Evolutionary conservation across 2,797 vertebrate genomes (phyloP).

Genomic region (Trichosurus vulpecula): DNA sequence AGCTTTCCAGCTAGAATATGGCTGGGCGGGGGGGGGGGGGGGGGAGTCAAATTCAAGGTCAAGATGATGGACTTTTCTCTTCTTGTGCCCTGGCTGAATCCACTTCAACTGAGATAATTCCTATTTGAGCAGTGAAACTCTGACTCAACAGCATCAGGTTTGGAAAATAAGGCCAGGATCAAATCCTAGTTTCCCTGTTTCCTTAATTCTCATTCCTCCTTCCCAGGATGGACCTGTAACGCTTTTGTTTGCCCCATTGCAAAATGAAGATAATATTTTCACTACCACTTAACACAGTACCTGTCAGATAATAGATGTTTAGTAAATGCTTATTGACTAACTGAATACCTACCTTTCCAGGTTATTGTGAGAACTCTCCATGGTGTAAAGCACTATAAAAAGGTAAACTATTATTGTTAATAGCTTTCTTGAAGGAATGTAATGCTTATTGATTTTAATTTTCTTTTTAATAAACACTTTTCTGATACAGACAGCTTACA

Average conservation of each 20-base stretch:
- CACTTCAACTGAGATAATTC: background rate
- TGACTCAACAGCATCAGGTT: background rate
- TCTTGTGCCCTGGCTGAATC: background rate
- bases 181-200: background rate
- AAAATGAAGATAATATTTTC: background rate
- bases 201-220: background rate
- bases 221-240: background rate
- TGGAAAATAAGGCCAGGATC: background rate
- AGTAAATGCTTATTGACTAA: background rate
- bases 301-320: background rate
- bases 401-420: background rate
- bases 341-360: background rate
- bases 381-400: background rate
- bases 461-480: background rate
- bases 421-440: background rate
- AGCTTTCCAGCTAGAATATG: background rate
- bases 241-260: background rate
- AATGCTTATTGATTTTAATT: background rate
- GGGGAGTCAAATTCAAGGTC: background rate
- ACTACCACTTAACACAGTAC: background rate
- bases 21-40: background rate
- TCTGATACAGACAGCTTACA: background rate
- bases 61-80: background rate
- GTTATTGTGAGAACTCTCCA: background rate
- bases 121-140: fast-evolving